A percentile compares a stretch with the other conserved stretches of the same genome.
Evolutionary conservation across 2,888 invertebrate genomes (phyloP).

Genomic region (Brachycybe producta): DNA sequence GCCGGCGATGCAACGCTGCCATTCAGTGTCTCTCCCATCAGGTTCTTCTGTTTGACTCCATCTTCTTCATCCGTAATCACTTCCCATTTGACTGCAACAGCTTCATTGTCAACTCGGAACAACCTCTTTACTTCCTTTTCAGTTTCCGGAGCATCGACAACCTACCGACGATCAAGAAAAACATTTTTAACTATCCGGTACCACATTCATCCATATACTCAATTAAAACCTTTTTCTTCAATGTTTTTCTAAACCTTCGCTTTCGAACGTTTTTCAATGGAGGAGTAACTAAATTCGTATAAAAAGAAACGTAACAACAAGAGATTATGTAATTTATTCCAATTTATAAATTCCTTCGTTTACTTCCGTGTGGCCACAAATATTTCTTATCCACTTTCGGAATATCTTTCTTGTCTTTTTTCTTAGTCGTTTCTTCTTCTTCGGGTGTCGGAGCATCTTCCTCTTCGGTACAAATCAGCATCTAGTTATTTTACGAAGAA

Average conservation of each 20-base stretch:
- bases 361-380: constrained; percentile 77
- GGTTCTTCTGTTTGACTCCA: constrained; percentile 19
- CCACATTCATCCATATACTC: no score
- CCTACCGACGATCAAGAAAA: no score
- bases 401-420: constrained; percentile 49
- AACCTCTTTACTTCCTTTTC: constrained; percentile 94
- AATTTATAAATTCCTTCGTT: constrained; percentile 19
- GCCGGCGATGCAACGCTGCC: constrained; percentile 17
- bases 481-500: no score
- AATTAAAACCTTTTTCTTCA: constrained; percentile 89
- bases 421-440: constrained; percentile 40
- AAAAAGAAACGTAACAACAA: neutral
- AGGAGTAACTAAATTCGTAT: constrained; percentile 52
- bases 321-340: neutral
- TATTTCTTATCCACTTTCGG: constrained; percentile 80
- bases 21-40: constrained; percentile 14
- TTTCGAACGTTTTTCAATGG: constrained; percentile 90
- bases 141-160: constrained; percentile 91
- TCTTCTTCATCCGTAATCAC: constrained; percentile 79
- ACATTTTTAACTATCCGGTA: no score
- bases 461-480: constrained; percentile 74
- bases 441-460: constrained; percentile 48
- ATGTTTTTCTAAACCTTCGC: constrained; percentile 79
- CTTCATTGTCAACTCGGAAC: constrained; percentile 81
- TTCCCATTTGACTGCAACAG: constrained; percentile 75